Evolutionary conservation across 1,140 invertebrate species (phyloP).

Genomic region (Bombus superbus): DNA sequence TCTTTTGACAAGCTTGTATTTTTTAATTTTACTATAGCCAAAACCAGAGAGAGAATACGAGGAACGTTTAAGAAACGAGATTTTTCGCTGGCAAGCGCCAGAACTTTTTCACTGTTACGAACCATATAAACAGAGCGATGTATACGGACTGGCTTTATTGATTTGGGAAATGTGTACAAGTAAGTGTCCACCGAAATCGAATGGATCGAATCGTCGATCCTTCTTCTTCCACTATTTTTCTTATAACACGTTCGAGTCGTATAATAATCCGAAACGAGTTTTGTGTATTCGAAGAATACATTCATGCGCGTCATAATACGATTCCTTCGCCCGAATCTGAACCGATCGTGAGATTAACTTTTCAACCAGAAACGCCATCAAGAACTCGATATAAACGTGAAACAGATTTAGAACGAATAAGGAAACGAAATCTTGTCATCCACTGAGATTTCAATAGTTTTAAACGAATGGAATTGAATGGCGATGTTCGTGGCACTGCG

Average conservation of each 20-base stretch:
- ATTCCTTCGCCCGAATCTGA: constrained; percentile 23
- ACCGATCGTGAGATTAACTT: constrained; percentile 24
- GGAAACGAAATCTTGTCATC: constrained; percentile 22
- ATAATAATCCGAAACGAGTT: neutral
- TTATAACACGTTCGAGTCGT: neutral
- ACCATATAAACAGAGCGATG: constrained; percentile 62
- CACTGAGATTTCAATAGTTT: constrained; percentile 2
- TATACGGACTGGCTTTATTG: constrained; percentile 72
- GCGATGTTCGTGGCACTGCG: neutral
- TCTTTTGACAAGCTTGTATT: constrained; percentile 1
- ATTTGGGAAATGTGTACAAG: constrained; percentile 78
- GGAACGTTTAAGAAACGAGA: constrained; percentile 67
- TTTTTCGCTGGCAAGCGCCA: constrained; percentile 74
- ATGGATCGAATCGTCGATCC: neutral
- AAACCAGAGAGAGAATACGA: constrained; percentile 60
- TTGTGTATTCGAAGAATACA: constrained; percentile 7
- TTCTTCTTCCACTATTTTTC: neutral
- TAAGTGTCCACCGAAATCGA: constrained; percentile 38
- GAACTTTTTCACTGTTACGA: constrained; percentile 62
- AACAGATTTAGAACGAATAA: constrained; percentile 37
- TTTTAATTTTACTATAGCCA: constrained; percentile 51
- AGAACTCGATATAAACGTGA: neutral
- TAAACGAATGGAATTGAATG: too few species aligned
- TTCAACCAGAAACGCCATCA: constrained; percentile 22
- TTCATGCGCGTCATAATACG: neutral